Percentiles rank a stretch among this genome's conserved stretches.
Conservation (phyloP, 92 coral and sea anemone genomes). For the Porites evermanni region DNA sequence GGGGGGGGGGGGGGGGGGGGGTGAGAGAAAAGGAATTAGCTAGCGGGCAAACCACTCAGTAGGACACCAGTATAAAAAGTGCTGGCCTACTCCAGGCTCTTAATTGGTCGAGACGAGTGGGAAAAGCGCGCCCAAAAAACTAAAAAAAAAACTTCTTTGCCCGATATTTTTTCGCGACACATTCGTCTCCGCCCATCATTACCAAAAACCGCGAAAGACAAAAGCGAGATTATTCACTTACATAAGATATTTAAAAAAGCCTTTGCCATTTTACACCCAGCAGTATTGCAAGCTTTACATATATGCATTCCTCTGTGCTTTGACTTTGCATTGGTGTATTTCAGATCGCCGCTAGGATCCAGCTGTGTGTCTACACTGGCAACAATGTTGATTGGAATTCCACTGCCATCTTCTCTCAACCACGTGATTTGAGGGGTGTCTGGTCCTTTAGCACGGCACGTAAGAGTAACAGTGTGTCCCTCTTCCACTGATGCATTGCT, state of each 20-base stretch:
- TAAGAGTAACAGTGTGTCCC: slow-evolving; percentile 38
- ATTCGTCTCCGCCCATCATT: neutral
- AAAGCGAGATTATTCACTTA: slow-evolving; percentile 35
- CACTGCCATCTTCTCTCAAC: slow-evolving; percentile 46
- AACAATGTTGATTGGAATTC: slow-evolving; percentile 37
- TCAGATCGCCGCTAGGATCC: slow-evolving; percentile 68
- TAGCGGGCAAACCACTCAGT: too few relatives aligned
- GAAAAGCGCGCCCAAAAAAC: too few relatives aligned
- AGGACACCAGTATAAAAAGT: too few relatives aligned
- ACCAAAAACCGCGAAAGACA: neutral
- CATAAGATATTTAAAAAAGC: slow-evolving; percentile 70
- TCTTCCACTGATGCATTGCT: slow-evolving; percentile 44
- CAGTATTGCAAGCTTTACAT: slow-evolving; percentile 85
- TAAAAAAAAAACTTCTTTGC: too few relatives aligned
- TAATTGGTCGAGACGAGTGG: too few relatives aligned
- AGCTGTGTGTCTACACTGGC: slow-evolving; percentile 40
- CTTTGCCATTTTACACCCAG: slow-evolving; percentile 72
- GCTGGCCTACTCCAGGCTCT: too few relatives aligned
- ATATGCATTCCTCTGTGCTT: slow-evolving; percentile 65
- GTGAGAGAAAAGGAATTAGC: too few relatives aligned
- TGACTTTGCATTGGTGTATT: slow-evolving; percentile 44
- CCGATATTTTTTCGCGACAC: too few relatives aligned
- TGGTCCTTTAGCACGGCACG: slow-evolving; percentile 69
- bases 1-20: too few relatives aligned
- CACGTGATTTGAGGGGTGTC: slow-evolving; percentile 72